Base-by-base conservation (phyloP, 2,888 invertebrate species). In the Heteromurus nitidus region DNA sequence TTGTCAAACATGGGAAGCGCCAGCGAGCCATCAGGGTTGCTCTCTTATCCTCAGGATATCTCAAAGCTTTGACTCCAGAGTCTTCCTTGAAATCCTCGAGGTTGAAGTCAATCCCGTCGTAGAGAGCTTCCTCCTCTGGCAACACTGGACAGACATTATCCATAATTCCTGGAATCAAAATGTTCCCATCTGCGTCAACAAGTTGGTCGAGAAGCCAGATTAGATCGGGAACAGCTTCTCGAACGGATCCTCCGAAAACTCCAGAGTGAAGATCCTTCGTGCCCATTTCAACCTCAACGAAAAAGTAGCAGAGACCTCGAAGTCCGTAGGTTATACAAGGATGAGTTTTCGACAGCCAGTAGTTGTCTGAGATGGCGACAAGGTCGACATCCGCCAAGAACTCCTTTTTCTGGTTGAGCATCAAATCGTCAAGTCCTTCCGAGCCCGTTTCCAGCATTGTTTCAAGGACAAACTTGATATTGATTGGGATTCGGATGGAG, bases 391-490 rank as follows among this genome's bases (percentile, higher is more conserved):
- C 92, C 72, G 93, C 91, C 42, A 98, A 92, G 89, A 97, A 98
- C 28, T 92, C 92, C 86, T 95, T 93, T 88, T 94, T 94, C 86
- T 92, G 91, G 0, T 91, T 89, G 86, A 91, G 90, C 0, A 99
- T 91, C 11, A 98, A 90, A 0, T 94, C 95, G 89, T 98, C 97
- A 26, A 99, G 91, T n/a, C 99, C 99, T 89, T 95, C 95, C 81
- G 98, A 98, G 5, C 98, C 98, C 82, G 95, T 95, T 89, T 99
- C 99, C 90, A 99, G 99, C 99, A 99, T 99, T 74, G 97, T 97
- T 91, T 99, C 99, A 89, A 99, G 95, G 16, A 96, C 92, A 90
- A 99, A 98, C 92, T 92, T 93, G n/a, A 93, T 86, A 87, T 93
- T 93, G 74, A 93, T 90, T 36, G 93, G 92, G 18, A 92, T 79